Base-by-base conservation (phyloP, 2,113 vertebrate species). In the Pollimyrus isidori region DNA sequence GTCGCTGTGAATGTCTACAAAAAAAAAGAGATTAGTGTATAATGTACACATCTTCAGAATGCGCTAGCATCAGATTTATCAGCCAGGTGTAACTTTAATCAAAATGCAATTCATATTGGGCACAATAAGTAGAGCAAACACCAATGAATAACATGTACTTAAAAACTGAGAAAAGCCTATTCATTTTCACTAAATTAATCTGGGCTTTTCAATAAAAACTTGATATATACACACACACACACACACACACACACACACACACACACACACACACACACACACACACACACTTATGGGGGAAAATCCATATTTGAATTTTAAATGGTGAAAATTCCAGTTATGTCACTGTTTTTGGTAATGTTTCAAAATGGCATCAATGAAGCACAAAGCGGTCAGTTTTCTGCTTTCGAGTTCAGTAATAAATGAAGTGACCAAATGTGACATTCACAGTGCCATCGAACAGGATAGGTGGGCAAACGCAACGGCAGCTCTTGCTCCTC, bases 401-500 rank as follows among this genome's bases (percentile, higher is more conserved):
- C 62, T 30, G n/a, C 62, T 69, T 69, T 30, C 0, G 10, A 69
- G 62, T 69, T 69, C n/a, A 69, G 35, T 76, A 35, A 35, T 76
- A 17, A 39, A 76, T 39, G 73, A 42, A 39, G 73, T 6, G 73
- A 42, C 15, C 73, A 19, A 3, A 19, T 76, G 73, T 39, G 35
- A 13, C 13, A 15, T 35, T 39, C 30, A 42, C 30, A 19, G 73
- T 30, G 17, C 73, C 15, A 84, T 1, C 1, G 46, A 84, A 84
- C 39, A 48, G 7, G 7, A 86, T 9, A 53, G 26, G 49, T 1
- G 26, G 48, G 1, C 7, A 13, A 11, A 3, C 21, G 23, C 84
- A 19, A 35, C 11, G 94, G 94, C 94, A 30, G 76, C 62, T 92
- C 86, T 95, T 94, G 93, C 45, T 87, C 84, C 89, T 86, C 89